Percentiles rank a stretch among this genome's conserved stretches.
phyloP scores from a whole-genome alignment of 2,888 invertebrate genomes.

The Drosophila aldrichi region DNA sequence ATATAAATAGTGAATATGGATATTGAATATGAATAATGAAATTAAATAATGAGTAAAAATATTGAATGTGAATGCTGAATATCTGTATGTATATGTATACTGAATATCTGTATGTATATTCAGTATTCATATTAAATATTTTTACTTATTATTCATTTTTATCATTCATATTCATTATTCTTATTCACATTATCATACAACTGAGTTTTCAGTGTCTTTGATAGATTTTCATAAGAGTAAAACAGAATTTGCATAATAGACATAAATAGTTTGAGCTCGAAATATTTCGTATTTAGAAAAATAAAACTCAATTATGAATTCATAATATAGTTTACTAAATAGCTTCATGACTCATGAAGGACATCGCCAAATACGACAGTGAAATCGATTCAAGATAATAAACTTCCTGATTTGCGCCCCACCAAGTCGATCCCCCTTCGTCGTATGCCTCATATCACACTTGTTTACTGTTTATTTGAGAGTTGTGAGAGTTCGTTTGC shows the following conservation, averaged over 20 bases:
- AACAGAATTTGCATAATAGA: no score
- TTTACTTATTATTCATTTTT: background rate
- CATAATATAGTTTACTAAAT: background rate
- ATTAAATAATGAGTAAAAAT: background rate
- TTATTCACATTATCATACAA: background rate
- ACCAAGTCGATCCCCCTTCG: background rate
- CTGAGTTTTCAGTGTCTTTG: no score
- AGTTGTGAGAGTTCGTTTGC: background rate
- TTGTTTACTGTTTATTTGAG: background rate
- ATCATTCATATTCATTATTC: background rate
- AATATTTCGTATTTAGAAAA: no score
- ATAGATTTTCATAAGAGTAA: no score
- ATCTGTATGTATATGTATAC: no score
- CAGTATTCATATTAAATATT: background rate
- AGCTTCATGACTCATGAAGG: background rate
- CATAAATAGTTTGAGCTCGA: no score
- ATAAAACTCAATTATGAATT: background rate
- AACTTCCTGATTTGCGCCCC: background rate
- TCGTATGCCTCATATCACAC: background rate
- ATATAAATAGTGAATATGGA: background rate
- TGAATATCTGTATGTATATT: no score
- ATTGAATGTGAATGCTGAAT: background rate
- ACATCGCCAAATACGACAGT: background rate
- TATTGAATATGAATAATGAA: background rate
- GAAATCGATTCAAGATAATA: background rate